A percentile compares a stretch with the other conserved stretches of the same genome.
Evolutionary conservation across 2,888 invertebrate genomes (phyloP).

Genomic region (Agapostemon virescens): DNA sequence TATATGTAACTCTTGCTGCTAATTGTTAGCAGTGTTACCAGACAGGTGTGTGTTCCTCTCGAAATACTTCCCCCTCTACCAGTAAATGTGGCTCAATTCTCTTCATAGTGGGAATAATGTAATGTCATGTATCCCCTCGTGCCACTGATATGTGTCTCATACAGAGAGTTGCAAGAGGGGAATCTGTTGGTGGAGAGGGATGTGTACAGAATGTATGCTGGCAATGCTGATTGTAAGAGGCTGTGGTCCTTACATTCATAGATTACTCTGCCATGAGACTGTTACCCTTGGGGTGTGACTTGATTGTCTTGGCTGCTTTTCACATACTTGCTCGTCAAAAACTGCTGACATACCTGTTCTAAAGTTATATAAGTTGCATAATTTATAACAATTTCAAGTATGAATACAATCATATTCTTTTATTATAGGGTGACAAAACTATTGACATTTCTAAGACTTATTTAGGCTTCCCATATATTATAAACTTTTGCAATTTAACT

Average conservation of each 20-base stretch:
- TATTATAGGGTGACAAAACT: slow-evolving; percentile 85
- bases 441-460: slow-evolving; percentile 87
- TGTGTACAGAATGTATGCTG: too few species aligned
- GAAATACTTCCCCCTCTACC: too few species aligned
- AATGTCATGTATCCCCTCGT: too few species aligned
- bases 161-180: too few species aligned
- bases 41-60: too few species aligned
- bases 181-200: too few species aligned
- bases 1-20: neutral
- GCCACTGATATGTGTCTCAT: too few species aligned
- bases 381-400: neutral
- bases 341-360: slow-evolving; percentile 13
- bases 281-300: neutral
- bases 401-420: neutral
- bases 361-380: slow-evolving; percentile 2
- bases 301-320: slow-evolving; percentile 8
- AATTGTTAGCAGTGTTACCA: too few species aligned
- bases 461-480: slow-evolving; percentile 87
- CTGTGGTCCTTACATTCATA: neutral
- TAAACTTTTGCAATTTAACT: slow-evolving; percentile 88
- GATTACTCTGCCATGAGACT: slow-evolving; percentile 17
- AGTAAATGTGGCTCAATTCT: too few species aligned
- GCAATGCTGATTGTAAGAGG: neutral
- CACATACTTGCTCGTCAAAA: neutral
- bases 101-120: too few species aligned